Conservation (phyloP, 2,888 invertebrate species). For the Cartodere bifasciata region DNA sequence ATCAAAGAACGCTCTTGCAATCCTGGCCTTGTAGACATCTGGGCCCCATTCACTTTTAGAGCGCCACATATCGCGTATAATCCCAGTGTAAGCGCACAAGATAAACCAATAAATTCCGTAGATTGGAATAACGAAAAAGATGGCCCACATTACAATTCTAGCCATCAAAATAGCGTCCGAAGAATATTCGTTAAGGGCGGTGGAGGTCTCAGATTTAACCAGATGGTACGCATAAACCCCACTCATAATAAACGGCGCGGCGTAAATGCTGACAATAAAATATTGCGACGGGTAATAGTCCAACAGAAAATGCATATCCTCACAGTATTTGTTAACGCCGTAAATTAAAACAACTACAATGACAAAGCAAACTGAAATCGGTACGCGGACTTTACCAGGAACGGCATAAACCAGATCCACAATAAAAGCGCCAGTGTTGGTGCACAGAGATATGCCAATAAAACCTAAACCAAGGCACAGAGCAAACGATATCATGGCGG, state of each 20-base stretch:
- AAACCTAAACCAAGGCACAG: slow-evolving; percentile 9
- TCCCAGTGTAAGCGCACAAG: slow-evolving; percentile 2
- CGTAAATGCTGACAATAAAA: slow-evolving; percentile 5
- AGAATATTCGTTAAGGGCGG: background rate
- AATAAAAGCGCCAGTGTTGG: slow-evolving; percentile 6
- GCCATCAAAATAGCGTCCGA: background rate
- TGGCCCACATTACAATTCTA: slow-evolving; percentile 8
- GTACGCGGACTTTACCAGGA: slow-evolving; percentile 7
- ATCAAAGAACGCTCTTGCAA: slow-evolving; percentile 8
- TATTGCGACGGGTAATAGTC: slow-evolving; percentile 11
- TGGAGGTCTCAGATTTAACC: slow-evolving; percentile 2
- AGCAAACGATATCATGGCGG: slow-evolving; percentile 7
- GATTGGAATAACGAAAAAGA: slow-evolving; percentile 7
- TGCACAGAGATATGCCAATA: slow-evolving; percentile 9
- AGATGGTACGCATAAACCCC: slow-evolving; percentile 3
- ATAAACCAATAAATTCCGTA: slow-evolving; percentile 8
- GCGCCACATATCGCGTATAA: slow-evolving; percentile 7
- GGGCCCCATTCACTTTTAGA: slow-evolving; percentile 9
- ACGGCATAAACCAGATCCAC: slow-evolving; percentile 10
- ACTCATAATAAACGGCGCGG: slow-evolving; percentile 7
- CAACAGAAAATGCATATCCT: slow-evolving; percentile 12
- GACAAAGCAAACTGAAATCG: slow-evolving; percentile 10
- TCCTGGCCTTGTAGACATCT: slow-evolving; percentile 6
- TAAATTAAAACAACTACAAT: slow-evolving; percentile 10
- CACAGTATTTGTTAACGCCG: slow-evolving; percentile 11